Evolutionary conservation across 2,797 vertebrate species (phyloP).

Genomic region (Enteromius radiatus): DNA sequence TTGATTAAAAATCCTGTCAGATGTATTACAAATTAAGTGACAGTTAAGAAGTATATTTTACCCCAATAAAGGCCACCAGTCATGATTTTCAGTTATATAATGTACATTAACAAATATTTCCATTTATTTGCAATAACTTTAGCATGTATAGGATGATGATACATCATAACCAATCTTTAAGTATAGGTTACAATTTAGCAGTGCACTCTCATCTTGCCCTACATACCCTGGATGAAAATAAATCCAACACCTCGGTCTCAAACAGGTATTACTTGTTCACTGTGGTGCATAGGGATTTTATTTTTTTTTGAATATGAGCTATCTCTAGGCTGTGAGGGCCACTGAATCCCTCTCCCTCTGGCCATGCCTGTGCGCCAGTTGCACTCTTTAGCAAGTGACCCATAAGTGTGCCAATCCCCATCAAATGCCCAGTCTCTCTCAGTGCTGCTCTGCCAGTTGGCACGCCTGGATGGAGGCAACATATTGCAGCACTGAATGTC

Average conservation of each 20-base stretch:
- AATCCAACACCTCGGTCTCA: not conserved
- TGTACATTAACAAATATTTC: not conserved
- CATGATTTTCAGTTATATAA: not conserved
- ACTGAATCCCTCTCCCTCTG: slow-evolving; percentile 42
- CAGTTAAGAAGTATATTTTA: not conserved
- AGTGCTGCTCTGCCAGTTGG: slow-evolving; percentile 59
- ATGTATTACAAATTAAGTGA: not conserved
- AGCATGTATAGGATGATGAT: not conserved
- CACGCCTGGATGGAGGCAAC: slow-evolving; percentile 47
- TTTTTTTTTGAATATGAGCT: slow-evolving; percentile 21
- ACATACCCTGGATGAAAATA: slow-evolving; percentile 23
- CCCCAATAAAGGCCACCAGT: not conserved
- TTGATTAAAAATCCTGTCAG: not conserved
- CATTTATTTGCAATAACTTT: not conserved
- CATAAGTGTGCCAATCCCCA: slow-evolving; percentile 44
- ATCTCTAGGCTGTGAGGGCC: slow-evolving; percentile 21
- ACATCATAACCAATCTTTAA: not conserved
- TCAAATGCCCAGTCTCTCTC: slow-evolving; percentile 42
- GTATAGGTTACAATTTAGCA: slow-evolving; percentile 1
- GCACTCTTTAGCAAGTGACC: slow-evolving; percentile 57
- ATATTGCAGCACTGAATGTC: slow-evolving; percentile 60
- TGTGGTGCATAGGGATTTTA: not conserved
- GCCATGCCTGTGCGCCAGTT: slow-evolving; percentile 46
- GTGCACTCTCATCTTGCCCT: slow-evolving; percentile 1
- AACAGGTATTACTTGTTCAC: slow-evolving; percentile 22